These are phyloP conservation scores for Baryphthengus martii DNA, from an alignment of 2,113 vertebrate species.

Conservation along the genomic window DNA sequence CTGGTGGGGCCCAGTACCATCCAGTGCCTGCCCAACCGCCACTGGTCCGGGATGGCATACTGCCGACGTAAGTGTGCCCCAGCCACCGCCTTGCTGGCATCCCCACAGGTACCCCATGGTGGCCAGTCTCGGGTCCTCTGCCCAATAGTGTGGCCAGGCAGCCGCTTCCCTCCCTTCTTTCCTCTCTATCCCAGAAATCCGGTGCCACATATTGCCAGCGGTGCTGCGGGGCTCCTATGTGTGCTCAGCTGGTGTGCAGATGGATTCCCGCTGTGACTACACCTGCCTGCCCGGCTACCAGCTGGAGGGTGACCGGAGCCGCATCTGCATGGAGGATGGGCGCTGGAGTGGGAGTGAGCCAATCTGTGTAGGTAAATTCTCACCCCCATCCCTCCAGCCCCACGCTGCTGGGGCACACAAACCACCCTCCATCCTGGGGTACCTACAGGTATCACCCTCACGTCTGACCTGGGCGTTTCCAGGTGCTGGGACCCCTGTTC, in stretches of 20 bases:
- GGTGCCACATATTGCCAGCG: slow-evolving; percentile 81
- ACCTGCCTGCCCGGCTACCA: slow-evolving; percentile 84
- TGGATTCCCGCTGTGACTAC: slow-evolving; percentile 91
- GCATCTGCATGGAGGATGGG: slow-evolving; percentile 83
- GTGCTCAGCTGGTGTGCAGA: slow-evolving; percentile 82
- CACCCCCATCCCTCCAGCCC: neutral
- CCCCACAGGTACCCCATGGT: accelerated
- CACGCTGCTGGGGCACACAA: accelerated
- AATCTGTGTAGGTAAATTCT: slow-evolving; percentile 85
- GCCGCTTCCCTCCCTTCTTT: neutral
- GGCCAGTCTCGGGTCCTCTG: neutral
- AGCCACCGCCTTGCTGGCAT: accelerated
- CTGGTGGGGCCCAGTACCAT: slow-evolving; percentile 81
- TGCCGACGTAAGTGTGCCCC: slow-evolving; percentile 85
- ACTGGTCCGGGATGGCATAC: slow-evolving; percentile 88
- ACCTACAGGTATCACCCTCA: neutral
- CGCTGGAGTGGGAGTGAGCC: slow-evolving; percentile 89
- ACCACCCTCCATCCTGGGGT: neutral
- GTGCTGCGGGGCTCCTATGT: slow-evolving; percentile 83
- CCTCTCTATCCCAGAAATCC: slow-evolving; percentile 75
- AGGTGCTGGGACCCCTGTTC: neutral
- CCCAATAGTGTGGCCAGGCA: accelerated
- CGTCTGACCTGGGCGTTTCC: accelerated
- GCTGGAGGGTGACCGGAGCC: slow-evolving; percentile 83
- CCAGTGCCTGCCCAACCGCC: slow-evolving; percentile 82